A percentile compares a stretch with the other conserved stretches of the same genome.
These are phyloP conservation scores for Silvanus unidentatus DNA, from an alignment of 2,888 invertebrate species.

Conservation along the genomic window DNA sequence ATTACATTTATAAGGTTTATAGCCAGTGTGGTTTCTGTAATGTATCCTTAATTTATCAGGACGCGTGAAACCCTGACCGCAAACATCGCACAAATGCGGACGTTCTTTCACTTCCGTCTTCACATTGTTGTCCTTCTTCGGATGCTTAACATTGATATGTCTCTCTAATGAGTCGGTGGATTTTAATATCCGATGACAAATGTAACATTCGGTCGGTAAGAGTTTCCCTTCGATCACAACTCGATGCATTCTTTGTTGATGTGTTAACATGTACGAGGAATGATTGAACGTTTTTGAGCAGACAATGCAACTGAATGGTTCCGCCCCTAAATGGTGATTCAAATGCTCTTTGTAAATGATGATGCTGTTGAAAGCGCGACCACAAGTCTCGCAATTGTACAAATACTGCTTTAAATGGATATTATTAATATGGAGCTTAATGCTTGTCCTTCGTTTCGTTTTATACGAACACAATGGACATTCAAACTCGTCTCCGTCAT, in stretches of 20 bases:
- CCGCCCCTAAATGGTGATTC: slow-evolving; percentile 41
- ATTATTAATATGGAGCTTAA: slow-evolving; percentile 27
- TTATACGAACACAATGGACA: slow-evolving; percentile 29
- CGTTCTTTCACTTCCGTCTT: slow-evolving; percentile 19
- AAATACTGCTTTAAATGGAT: slow-evolving; percentile 36
- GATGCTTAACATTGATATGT: slow-evolving; percentile 43
- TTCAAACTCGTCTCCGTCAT: slow-evolving; percentile 32
- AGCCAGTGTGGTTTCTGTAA: slow-evolving; percentile 38
- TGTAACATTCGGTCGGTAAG: slow-evolving; percentile 40
- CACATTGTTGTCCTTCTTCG: slow-evolving; percentile 24
- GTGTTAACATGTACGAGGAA: slow-evolving; percentile 31
- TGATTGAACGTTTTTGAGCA: slow-evolving; percentile 44
- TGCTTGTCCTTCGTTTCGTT: slow-evolving; percentile 26
- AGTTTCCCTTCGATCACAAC: slow-evolving; percentile 42
- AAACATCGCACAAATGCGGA: slow-evolving; percentile 37
- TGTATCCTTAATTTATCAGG: slow-evolving; percentile 37
- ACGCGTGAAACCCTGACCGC: slow-evolving; percentile 38
- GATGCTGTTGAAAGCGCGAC: slow-evolving; percentile 47
- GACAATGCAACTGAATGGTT: slow-evolving; percentile 44
- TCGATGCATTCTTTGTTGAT: slow-evolving; percentile 33
- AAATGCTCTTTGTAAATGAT: slow-evolving; percentile 46
- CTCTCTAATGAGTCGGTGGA: slow-evolving; percentile 41
- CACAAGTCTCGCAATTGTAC: slow-evolving; percentile 47
- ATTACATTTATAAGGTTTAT: slow-evolving; percentile 36
- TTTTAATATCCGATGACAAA: slow-evolving; percentile 35